Conservation (phyloP, 2,797 vertebrate genomes). For the Ptychobarbus kaznakovi region DNA sequence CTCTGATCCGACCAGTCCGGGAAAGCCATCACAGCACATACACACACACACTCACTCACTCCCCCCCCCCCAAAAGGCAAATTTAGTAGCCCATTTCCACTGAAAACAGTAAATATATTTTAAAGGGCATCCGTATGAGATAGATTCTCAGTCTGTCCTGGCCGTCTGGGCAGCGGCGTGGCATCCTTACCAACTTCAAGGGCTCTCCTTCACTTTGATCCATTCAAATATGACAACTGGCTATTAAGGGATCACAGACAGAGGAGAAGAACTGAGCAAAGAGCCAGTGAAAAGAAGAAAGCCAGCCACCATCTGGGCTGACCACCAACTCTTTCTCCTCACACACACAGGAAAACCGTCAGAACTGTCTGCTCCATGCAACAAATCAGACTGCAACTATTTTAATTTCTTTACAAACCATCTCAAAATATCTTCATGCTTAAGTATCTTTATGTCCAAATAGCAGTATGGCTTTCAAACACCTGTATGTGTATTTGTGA, state of each 20-base stretch:
- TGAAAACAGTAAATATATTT: slow-evolving; percentile 43
- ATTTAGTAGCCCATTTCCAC: slow-evolving; percentile 41
- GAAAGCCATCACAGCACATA: slow-evolving; percentile 31
- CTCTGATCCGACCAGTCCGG: slow-evolving; percentile 54
- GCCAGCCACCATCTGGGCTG: slow-evolving; percentile 52
- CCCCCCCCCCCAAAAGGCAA: slow-evolving; percentile 36
- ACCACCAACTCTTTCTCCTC: slow-evolving; percentile 35
- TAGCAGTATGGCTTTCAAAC: not conserved
- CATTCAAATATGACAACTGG: slow-evolving; percentile 60
- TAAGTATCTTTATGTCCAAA: not conserved
- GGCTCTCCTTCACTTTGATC: slow-evolving; percentile 61
- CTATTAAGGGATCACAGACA: slow-evolving; percentile 54
- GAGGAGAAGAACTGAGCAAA: slow-evolving; percentile 35
- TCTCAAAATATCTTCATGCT: not conserved
- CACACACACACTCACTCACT: not conserved
- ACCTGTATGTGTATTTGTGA: not conserved
- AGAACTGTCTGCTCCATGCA: not conserved
- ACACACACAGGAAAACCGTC: slow-evolving; percentile 9
- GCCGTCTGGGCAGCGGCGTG: slow-evolving; percentile 27
- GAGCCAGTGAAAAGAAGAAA: slow-evolving; percentile 48
- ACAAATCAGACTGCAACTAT: slow-evolving; percentile 7
- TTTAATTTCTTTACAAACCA: not conserved
- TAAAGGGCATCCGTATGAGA: slow-evolving; percentile 50
- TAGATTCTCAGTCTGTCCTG: slow-evolving; percentile 24
- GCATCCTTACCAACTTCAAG: slow-evolving; percentile 54